Base-by-base conservation (phyloP, 2,113 vertebrate species). In the Percopsis transmontana region DNA sequence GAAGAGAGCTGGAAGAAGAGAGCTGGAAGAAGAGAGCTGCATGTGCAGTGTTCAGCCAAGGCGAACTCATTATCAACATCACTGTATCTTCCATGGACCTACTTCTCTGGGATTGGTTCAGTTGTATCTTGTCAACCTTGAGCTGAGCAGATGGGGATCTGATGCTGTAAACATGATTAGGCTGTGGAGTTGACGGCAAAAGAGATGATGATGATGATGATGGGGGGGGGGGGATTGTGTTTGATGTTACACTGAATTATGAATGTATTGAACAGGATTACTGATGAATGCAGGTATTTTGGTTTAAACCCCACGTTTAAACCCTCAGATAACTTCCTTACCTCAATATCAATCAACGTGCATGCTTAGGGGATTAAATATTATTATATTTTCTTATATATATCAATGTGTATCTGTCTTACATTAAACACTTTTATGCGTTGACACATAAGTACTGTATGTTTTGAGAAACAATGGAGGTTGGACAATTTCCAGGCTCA, bases 21-120 rank as follows among this genome's bases (percentile, higher is more conserved):
- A 51, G 48, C 48, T 7, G 48, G 11, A n/a, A 51, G 15, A 11
- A 3, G 18, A 1, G 48, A 2, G 14, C n/a, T 19, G 16, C 20
- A n/a, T 19, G 9, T n/a, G 45, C 45, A 19, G 9, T 11, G 15
- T 18, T n/a, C 33, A 14, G 39, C 33, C 38, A 58, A 58, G 39
- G 42, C 55, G 27, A 68, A 60, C n/a, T 70, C 58, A 45, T 68
- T 65, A 61, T 39, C 47, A 41, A 50, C 54, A 51, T 64, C 27
- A 54, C 4, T 57, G 38, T 33, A 52, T 75, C 67, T 65, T 66
- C 39, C 9, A 55, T n/a, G 54, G 41, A 58, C 48, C 53, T 33
- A 14, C 7, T 24, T 40, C 40, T 58, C 21, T 53, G n/a, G 16
- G 23, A 44, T 33, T 21, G 23, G 2, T 12, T 62, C 40, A 8